Evolutionary conservation across 1,140 invertebrate genomes (phyloP), one percentile per base, ranked within the genome.

Genomic region (Nilaparvata lugens): DNA sequence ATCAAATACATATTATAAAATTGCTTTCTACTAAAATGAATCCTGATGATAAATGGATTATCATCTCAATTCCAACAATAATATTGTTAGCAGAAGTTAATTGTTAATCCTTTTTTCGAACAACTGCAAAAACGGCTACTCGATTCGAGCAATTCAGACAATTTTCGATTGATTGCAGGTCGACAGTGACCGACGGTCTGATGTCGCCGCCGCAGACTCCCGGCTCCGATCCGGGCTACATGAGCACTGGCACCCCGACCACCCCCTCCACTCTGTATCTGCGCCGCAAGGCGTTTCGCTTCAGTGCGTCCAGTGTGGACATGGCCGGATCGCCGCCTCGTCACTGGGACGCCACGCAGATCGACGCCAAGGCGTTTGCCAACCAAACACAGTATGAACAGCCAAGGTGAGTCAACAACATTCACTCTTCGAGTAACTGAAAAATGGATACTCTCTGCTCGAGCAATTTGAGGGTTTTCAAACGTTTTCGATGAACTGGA

Each of bases 201-300:
- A n/a, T 28, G 18, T 63, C 61, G 9, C 64, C 64, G 7, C 64
- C 64, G 14, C 16, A 51, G 9, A 65, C 64, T 5, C 58, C 58
- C 9, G 55, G 64, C 0, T 65, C 64, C 18, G 64, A 65, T 38
- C 18, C 56, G 4, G 64, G 64, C 1, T 65, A 65, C 52, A 61
- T 24, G 51, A 63, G 64, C 40, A 62, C 57, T 21, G 60, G 63
- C 5, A 14, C 53, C 0, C 52, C 57, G 5, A 56, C 64, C 23
- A 54, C 64, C 2, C 64, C 64, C n/a, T 58, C 62, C 19, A 25
- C 38, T 6, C 16, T 63, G 0, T 25, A 56, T 13, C 38, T 60
- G 18, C 56, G 42, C 28, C 61, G 48, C 24, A 58, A 48, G 9
- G 62, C 59, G 61, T 65, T 62, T 13, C 48, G 61, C 9, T 53